Evolutionary conservation across 2,113 vertebrate species (phyloP), one percentile per base, ranked within the genome.

Genomic region (Lepus europaeus): DNA sequence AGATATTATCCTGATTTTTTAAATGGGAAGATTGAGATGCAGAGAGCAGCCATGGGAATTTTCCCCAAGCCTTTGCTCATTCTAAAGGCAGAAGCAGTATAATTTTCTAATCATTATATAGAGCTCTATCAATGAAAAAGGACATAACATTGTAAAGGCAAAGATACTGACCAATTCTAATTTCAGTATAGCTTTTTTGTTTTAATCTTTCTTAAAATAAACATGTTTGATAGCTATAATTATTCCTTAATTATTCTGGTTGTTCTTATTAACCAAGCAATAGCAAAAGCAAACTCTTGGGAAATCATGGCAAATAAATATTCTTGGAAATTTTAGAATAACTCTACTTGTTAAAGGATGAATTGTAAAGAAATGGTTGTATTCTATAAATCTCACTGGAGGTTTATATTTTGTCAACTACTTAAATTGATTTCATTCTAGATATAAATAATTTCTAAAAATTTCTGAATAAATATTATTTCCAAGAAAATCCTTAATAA

Each of bases 401-500:
- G 39, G 13, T n/a, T 78, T 74, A 51, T 73, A 63, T 82, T 93
- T 89, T 92, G 49, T 2, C 56, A 20, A 31, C 5, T 90, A 33
- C 94, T 96, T 59, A 92, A 68, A 3, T 63, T 9, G 23, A 89
- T 87, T 95, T 93, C 45, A 87, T 14, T 85, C 63, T 78, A 36
- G 64, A 89, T 86, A 56, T 85, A 90, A 89, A 64, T 63, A n/a
- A 94, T 72, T 93, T 64, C 80, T 77, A 23, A 5, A 11, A 72
- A 74, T 84, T 94, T 77, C 20, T 23, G 5, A 49, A 82, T 9
- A 51, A 20, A 79, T 31, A 13, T 72, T 66, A 76, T 87, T 94
- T 74, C 80, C 89, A 93, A 95, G 70, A 87, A 77, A 93, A 97
- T 92, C 66, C 19, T 39, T 81, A 90, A 91, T 45, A 76, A 19